Conservation (phyloP, 2,888 invertebrate genomes). For the Petrophora chlorosata region DNA sequence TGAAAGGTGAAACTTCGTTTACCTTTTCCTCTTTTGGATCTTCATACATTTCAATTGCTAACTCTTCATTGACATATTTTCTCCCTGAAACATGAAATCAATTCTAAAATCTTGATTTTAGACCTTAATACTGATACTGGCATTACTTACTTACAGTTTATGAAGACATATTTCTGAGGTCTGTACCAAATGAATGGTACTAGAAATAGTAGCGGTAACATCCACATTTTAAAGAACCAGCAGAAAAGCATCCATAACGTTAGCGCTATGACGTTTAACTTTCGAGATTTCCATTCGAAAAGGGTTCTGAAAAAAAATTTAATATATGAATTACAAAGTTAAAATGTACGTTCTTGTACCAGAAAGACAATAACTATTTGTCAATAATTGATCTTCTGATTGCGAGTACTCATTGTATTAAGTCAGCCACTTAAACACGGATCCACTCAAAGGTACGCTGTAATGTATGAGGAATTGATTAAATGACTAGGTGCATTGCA, state of each 20-base stretch:
- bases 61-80: slow-evolving; percentile 31
- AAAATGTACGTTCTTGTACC: no score
- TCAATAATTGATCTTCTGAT: no score
- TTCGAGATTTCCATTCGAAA: slow-evolving; percentile 97
- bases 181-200: slow-evolving; percentile 87
- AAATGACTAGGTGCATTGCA: no score
- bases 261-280: slow-evolving; percentile 91
- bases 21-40: slow-evolving; percentile 36
- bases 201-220: slow-evolving; percentile 93
- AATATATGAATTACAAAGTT: not conserved
- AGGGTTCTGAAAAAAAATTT: slow-evolving; percentile 86
- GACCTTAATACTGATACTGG: no score
- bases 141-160: slow-evolving; percentile 53
- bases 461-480: no score
- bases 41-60: slow-evolving; percentile 34
- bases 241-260: slow-evolving; percentile 92
- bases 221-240: slow-evolving; percentile 96
- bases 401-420: no score
- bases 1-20: slow-evolving; percentile 1
- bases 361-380: no score
- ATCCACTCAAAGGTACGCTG: no score
- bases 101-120: no score
- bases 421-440: no score
- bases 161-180: slow-evolving; percentile 56
- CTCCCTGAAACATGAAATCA: slow-evolving; percentile 44